Evolutionary conservation across 2,797 vertebrate genomes (phyloP).

Genomic region (Smutsia temminckii): DNA sequence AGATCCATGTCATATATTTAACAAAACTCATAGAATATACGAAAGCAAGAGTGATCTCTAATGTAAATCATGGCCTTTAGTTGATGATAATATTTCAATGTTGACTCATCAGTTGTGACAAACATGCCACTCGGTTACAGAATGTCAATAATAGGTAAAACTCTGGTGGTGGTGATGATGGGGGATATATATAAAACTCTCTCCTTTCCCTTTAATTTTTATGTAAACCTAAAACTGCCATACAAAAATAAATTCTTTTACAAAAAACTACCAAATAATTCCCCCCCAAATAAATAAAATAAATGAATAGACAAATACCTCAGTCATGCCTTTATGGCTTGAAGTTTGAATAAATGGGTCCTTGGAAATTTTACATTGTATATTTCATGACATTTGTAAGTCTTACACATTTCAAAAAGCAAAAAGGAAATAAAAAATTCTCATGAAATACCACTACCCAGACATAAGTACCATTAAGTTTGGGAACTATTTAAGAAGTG

Average conservation of each 20-base stretch:
- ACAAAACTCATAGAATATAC: neutral
- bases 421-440: neutral
- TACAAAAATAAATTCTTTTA: neutral
- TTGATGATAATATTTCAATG: neutral
- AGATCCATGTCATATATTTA: neutral
- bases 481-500: neutral
- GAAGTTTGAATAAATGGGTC: neutral
- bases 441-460: neutral
- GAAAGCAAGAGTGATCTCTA: neutral
- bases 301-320: neutral
- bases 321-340: neutral
- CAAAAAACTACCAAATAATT: neutral
- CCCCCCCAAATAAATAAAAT: neutral
- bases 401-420: neutral
- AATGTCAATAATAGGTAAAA: neutral
- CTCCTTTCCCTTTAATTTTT: neutral
- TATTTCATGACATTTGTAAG: neutral
- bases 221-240: neutral
- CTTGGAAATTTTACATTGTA: neutral
- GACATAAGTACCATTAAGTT: neutral
- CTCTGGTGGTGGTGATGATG: accelerated
- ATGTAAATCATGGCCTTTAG: neutral
- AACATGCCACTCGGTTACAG: neutral
- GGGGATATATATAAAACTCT: neutral
- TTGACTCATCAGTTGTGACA: neutral